Evolutionary conservation across 2,888 invertebrate genomes (phyloP).

Genomic region (Leptopilina myrica): DNA sequence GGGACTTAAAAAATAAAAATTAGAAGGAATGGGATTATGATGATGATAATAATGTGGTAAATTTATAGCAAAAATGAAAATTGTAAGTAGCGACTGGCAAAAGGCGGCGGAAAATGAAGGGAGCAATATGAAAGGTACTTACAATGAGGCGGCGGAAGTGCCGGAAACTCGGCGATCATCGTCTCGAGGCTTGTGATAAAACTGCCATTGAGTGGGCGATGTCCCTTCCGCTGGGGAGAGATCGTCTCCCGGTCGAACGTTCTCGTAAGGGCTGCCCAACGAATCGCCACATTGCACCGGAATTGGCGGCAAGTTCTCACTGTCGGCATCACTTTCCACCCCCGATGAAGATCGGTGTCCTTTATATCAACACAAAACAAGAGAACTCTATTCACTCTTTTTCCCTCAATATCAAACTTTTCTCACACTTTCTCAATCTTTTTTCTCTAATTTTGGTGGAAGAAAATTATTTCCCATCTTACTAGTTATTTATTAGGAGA

Average conservation of each 20-base stretch:
- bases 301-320: conserved; percentile 83
- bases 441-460: no score
- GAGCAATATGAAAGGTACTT: conserved; percentile 69
- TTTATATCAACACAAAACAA: conserved; percentile 51
- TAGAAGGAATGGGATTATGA: no score
- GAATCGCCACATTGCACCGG: conserved; percentile 80
- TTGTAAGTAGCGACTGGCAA: neutral
- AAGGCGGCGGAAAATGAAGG: conserved; percentile 1
- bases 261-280: conserved; percentile 82
- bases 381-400: conserved; percentile 21
- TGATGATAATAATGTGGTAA: no score
- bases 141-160: conserved; percentile 80
- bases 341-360: conserved; percentile 75
- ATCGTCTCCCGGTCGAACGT: conserved; percentile 79
- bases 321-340: conserved; percentile 80
- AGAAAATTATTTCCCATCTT: no score
- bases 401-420: no score
- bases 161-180: conserved; percentile 80
- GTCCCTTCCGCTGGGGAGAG: conserved; percentile 78
- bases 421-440: no score
- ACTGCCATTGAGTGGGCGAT: conserved; percentile 79
- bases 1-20: no score
- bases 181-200: conserved; percentile 78
- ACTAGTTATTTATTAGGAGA: no score
- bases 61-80: neutral